Base-by-base conservation (phyloP, 2,113 vertebrate species). In the Apus apus region DNA sequence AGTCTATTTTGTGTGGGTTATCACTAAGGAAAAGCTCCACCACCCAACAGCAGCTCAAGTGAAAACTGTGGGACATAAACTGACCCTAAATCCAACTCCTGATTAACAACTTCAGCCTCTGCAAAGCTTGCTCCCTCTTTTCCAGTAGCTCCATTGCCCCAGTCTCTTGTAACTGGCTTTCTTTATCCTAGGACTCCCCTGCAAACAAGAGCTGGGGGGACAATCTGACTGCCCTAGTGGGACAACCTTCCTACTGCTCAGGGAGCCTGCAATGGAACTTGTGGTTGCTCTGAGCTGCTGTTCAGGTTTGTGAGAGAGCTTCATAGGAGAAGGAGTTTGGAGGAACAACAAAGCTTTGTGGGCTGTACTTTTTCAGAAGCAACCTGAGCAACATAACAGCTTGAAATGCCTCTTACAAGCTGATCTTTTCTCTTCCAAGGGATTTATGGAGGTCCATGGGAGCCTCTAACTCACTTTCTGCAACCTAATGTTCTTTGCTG, bases 81-180 rank as follows among this genome's bases (percentile, higher is more conserved):
- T 68, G 46, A 53, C 70, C n/a, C n/a, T 46, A 78, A 66, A 75
- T 62, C 32, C 27, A 71, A 3, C 34, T 88, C 43, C 48, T 40
- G 27, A 66, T 75, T 23, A 71, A 58, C 9, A 19, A 7, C 29
- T 58, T 64, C 53, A 75, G 58, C 30, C 57, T 82, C 50, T 46
- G 13, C 66, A 68, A 68, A 57, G 13, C 26, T 81, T 76, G 9
- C 22, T 19, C 30, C 9, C 8, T 60, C 45, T 65, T 80, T 67
- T 54, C n/a, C 51, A 46, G 3, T 4, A 51, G 4, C 32, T 32
- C 76, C 9, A 5, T 11, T 40, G 21, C 13, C 34, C 38, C 38
- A 38, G 38, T 38, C 38, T 38, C 38, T 22, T 26, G 4, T 15
- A 25, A 51, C 7, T 0, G 2, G 8, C 2, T 46, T 60, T 3